A percentile compares a stretch with the other conserved stretches of the same genome.
Conservation (phyloP, 2,113 vertebrate species). For the Xenopus laevis region DNA sequence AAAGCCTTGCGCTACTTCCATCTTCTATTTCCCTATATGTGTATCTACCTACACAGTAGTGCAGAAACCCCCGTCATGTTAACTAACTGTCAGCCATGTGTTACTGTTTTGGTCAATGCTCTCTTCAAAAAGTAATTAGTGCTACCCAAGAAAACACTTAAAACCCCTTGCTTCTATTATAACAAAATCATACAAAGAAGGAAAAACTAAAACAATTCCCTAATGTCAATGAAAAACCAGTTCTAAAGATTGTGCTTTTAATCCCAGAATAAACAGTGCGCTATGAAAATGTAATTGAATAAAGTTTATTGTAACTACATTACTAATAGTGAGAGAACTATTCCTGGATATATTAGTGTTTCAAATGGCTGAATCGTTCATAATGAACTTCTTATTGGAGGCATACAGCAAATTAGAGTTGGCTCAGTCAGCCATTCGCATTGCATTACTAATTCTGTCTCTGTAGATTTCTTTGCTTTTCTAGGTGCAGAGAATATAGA, state of each 20-base stretch:
- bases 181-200: too few species aligned
- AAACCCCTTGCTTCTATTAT: too few species aligned
- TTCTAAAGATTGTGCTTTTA: slow-evolving; percentile 16
- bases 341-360: slow-evolving; percentile 35
- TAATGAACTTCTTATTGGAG: slow-evolving; percentile 30
- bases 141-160: too few species aligned
- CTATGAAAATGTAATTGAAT: slow-evolving; percentile 43
- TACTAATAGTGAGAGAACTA: slow-evolving; percentile 33
- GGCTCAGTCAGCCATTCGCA: slow-evolving; percentile 22
- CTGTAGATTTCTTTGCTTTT: background rate
- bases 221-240: slow-evolving; percentile 13
- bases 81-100: too few species aligned
- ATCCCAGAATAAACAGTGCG: slow-evolving; percentile 29
- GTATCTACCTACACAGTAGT: too few species aligned
- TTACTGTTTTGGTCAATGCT: too few species aligned
- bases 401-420: slow-evolving; percentile 10
- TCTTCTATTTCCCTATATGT: too few species aligned
- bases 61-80: too few species aligned
- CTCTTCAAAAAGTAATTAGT: too few species aligned
- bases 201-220: slow-evolving; percentile 12
- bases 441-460: slow-evolving; percentile 19
- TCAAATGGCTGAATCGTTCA: slow-evolving; percentile 43
- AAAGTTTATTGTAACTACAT: slow-evolving; percentile 40
- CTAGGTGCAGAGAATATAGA: background rate
- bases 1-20: too few species aligned